Conservation (phyloP, 2,797 vertebrate species). For the Ctenopoma multispine region DNA sequence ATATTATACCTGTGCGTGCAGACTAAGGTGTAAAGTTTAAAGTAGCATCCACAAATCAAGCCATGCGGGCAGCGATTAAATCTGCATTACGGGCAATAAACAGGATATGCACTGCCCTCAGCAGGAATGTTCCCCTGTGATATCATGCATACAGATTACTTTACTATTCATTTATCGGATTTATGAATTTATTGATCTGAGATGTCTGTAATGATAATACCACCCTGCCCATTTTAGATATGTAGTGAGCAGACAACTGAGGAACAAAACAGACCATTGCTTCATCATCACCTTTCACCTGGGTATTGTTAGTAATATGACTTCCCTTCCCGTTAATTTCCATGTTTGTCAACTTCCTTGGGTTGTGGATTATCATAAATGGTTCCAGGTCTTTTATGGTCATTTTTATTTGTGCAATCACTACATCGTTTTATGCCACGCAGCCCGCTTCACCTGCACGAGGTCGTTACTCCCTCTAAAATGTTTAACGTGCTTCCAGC, state of each 20-base stretch:
- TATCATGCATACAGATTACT: not conserved
- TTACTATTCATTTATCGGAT: conserved; percentile 1
- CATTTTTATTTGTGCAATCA: no score
- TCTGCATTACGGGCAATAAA: conserved; percentile 45
- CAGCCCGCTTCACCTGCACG: not conserved
- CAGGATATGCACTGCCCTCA: not conserved
- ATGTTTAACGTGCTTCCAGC: no score
- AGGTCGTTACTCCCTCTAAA: no score
- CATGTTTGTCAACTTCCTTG: conserved; percentile 8
- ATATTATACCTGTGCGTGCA: not conserved
- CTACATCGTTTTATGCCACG: not conserved
- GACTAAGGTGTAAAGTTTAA: conserved; percentile 25
- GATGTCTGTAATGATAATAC: not conserved
- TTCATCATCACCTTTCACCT: not conserved
- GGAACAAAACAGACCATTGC: not conserved
- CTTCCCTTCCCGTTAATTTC: conserved; percentile 15
- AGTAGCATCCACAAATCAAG: conserved; percentile 39
- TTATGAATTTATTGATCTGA: conserved; percentile 27
- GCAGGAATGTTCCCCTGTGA: not conserved
- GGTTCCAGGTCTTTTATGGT: not conserved
- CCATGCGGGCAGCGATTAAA: conserved; percentile 26
- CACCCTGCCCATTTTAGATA: not conserved
- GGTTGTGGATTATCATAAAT: not conserved
- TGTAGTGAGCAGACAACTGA: not conserved
- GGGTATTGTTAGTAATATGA: not conserved